These are phyloP conservation scores for Orchestes rusci DNA, from an alignment of 2,888 invertebrate species.

Conservation along the genomic window DNA sequence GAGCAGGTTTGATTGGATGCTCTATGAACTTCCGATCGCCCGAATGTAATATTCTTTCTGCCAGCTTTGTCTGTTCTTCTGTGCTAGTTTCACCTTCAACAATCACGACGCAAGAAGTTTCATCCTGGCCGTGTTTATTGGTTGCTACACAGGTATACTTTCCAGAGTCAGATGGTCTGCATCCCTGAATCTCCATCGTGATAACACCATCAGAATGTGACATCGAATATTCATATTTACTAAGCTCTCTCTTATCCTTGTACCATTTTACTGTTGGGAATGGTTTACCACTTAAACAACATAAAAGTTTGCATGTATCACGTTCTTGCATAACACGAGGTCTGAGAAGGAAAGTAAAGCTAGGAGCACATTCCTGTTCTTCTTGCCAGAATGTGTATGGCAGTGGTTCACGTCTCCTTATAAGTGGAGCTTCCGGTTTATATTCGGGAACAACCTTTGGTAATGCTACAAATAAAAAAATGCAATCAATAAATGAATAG, in stretches of 20 bases:
- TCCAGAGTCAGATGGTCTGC: conserved; percentile 91
- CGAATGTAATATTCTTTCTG: conserved; percentile 82
- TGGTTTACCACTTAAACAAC: conserved; percentile 93
- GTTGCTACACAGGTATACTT: conserved; percentile 91
- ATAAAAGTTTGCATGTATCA: conserved; percentile 94
- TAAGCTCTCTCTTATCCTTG: conserved; percentile 89
- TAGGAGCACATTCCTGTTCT: conserved; percentile 87
- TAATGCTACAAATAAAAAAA: conserved; percentile 50
- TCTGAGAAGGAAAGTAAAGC: conserved; percentile 96
- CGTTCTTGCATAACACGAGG: conserved; percentile 96
- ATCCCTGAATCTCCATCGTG: conserved; percentile 93
- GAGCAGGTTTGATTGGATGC: conserved; percentile 73
- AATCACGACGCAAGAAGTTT: conserved; percentile 91
- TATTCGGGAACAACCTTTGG: conserved; percentile 65
- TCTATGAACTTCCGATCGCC: conserved; percentile 86
- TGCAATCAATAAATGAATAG: background rate
- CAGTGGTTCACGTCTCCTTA: conserved; percentile 72
- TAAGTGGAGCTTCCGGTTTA: conserved; percentile 60
- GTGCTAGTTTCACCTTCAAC: conserved; percentile 81
- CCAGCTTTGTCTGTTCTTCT: conserved; percentile 75
- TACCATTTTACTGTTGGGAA: conserved; percentile 87
- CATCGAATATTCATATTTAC: conserved; percentile 86
- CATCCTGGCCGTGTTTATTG: conserved; percentile 90
- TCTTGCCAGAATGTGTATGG: conserved; percentile 89
- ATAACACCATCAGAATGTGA: conserved; percentile 91